These are phyloP conservation scores for Chrysogorgia sp. DNA, from an alignment of 92 coral and sea anemone genomes.

Conservation along the genomic window DNA sequence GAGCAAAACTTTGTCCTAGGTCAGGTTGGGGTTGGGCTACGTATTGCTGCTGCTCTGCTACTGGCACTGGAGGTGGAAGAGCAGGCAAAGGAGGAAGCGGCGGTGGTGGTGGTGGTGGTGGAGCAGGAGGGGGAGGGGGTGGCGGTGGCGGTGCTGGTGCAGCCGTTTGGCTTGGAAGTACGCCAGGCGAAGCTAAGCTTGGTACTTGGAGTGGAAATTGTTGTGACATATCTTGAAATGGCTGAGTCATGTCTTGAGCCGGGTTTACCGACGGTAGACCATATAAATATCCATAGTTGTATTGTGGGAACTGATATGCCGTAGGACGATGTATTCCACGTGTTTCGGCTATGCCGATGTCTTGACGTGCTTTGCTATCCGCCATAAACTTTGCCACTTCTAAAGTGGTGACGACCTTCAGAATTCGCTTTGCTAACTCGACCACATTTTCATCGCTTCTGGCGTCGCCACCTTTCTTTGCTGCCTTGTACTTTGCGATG, in stretches of 20 bases:
- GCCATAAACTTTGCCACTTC: constrained; percentile 87
- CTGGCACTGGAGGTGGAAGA: constrained; percentile 1
- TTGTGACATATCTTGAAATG: constrained; percentile 19
- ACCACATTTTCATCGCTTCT: constrained; percentile 32
- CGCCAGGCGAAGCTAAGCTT: background rate
- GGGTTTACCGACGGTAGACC: constrained; percentile 39
- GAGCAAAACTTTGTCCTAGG: constrained; percentile 10
- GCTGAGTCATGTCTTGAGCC: constrained; percentile 41
- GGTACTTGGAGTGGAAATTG: background rate
- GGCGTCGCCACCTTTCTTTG: constrained; percentile 21
- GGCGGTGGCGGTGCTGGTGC: constrained; percentile 1
- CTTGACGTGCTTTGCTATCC: constrained; percentile 67
- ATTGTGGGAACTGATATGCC: constrained; percentile 46
- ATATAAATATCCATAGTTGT: constrained; percentile 30
- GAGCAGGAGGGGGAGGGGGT: constrained; percentile 8
- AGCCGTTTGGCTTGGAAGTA: background rate
- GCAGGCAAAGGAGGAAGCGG: constrained; percentile 29
- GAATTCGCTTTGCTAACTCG: constrained; percentile 64
- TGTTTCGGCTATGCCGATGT: constrained; percentile 59
- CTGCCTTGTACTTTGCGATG: constrained; percentile 40
- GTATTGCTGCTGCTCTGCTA: background rate
- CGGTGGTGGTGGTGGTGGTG: constrained; percentile 7
- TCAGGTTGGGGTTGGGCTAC: background rate
- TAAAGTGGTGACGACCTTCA: constrained; percentile 69
- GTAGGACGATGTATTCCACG: constrained; percentile 45